Conservation (phyloP, 2,113 vertebrate species). For the Guaruba guarouba region DNA sequence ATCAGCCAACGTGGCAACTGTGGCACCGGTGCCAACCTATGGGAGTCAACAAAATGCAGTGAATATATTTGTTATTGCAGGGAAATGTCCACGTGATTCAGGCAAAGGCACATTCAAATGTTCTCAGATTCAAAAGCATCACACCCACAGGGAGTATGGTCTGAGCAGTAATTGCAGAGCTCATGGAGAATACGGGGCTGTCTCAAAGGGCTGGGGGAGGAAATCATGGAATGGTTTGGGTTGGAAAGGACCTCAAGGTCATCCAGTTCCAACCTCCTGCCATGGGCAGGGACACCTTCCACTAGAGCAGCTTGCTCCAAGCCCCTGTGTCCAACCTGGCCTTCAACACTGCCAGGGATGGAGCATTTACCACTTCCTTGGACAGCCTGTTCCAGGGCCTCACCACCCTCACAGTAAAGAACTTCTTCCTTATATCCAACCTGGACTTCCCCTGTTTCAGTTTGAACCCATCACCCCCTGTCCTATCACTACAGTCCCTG, state of each 20-base stretch:
- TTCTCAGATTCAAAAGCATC: background rate
- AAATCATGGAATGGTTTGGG: background rate
- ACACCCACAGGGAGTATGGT: background rate
- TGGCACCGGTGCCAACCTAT: slow-evolving; percentile 94
- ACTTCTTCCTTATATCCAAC: too few relatives aligned
- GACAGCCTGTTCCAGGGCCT: too few relatives aligned
- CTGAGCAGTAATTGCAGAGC: background rate
- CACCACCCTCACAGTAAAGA: too few relatives aligned
- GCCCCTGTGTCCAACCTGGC: too few relatives aligned
- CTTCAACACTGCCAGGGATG: too few relatives aligned
- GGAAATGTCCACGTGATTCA: rapidly evolving
- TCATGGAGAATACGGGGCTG: rapidly evolving
- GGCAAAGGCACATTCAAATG: rapidly evolving
- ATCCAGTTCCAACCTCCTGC: background rate
- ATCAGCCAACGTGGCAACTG: slow-evolving; percentile 94
- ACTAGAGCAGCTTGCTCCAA: too few relatives aligned
- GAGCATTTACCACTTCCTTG: too few relatives aligned
- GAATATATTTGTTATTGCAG: rapidly evolving
- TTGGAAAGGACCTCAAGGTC: background rate
- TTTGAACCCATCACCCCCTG: too few relatives aligned
- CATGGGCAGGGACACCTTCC: too few relatives aligned
- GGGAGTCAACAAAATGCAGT: background rate
- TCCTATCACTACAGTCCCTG: too few relatives aligned
- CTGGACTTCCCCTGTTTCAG: too few relatives aligned
- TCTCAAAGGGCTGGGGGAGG: rapidly evolving